A percentile compares a stretch with the other conserved stretches of the same genome.
phyloP scores from a whole-genome alignment of 2,113 vertebrate genomes.

The Nycticebus coucang region DNA sequence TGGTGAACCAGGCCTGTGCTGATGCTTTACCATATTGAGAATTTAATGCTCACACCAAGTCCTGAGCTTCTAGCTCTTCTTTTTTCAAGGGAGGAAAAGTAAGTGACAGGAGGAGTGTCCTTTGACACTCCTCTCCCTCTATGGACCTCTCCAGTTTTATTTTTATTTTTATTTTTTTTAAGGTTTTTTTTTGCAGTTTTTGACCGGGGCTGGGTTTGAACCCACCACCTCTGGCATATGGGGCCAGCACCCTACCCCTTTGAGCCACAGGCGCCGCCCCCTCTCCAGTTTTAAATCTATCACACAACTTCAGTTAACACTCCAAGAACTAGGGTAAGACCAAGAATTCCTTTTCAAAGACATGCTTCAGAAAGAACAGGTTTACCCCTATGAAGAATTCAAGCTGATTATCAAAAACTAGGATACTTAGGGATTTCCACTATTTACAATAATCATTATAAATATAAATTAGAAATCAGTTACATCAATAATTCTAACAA shows the following conservation, averaged over 20 bases:
- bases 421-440: background rate
- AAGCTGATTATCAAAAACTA: background rate
- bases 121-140: background rate
- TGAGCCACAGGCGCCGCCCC: too few relatives aligned
- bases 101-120: background rate
- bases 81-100: background rate
- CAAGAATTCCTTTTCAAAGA: background rate
- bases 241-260: too few relatives aligned
- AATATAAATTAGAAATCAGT: background rate
- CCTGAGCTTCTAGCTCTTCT: background rate
- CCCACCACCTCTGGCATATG: too few relatives aligned
- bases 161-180: too few relatives aligned
- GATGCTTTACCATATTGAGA: background rate
- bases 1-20: background rate
- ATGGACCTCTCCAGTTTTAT: background rate
- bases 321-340: background rate
- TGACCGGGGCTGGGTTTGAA: too few relatives aligned
- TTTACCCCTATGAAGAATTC: background rate
- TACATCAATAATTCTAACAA: background rate
- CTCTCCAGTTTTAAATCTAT: background rate
- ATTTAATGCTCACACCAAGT: background rate
- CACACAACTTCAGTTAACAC: background rate
- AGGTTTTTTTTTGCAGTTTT: too few relatives aligned
- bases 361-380: background rate
- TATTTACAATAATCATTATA: background rate